phyloP scores from a whole-genome alignment of 2,888 invertebrate species.

The Cataglyphis altisquamis region DNA sequence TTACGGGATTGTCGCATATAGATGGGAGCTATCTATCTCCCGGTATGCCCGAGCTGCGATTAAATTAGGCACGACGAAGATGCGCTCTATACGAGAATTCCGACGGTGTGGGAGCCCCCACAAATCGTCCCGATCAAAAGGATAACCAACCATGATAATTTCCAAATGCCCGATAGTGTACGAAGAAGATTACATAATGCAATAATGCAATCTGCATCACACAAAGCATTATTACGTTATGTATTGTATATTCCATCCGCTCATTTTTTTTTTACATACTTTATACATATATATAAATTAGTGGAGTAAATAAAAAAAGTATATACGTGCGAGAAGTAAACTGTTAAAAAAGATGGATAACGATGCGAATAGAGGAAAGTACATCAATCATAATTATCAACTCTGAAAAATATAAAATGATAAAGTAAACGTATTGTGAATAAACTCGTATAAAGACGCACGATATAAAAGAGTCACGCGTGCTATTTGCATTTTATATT shows the following conservation, averaged over 20 bases:
- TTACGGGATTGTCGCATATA: background rate
- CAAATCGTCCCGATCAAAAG: constrained; percentile 23
- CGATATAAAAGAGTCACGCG: constrained; percentile 14
- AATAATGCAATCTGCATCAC: constrained; percentile 4
- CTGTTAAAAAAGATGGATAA: background rate
- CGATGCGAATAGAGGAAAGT: background rate
- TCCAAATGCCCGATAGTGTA: constrained; percentile 18
- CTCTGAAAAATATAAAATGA: background rate
- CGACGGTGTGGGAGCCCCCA: constrained; percentile 8
- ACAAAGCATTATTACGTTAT: constrained; percentile 6
- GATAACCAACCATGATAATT: constrained; percentile 38
- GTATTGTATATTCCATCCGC: background rate
- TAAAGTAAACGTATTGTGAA: background rate
- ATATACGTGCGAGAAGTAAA: background rate
- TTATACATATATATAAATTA: background rate
- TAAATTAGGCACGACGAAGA: constrained; percentile 59
- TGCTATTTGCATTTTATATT: constrained; percentile 31
- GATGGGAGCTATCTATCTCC: background rate
- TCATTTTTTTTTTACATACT: background rate
- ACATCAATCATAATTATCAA: background rate
- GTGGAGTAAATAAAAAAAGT: background rate
- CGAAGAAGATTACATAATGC: constrained; percentile 9
- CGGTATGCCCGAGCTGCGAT: constrained; percentile 53
- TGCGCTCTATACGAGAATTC: constrained; percentile 54
- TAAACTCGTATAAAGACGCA: background rate